A percentile compares a stretch with the other conserved stretches of the same genome.
Conservation (phyloP, 2,113 vertebrate genomes). For the Podiceps cristatus region DNA sequence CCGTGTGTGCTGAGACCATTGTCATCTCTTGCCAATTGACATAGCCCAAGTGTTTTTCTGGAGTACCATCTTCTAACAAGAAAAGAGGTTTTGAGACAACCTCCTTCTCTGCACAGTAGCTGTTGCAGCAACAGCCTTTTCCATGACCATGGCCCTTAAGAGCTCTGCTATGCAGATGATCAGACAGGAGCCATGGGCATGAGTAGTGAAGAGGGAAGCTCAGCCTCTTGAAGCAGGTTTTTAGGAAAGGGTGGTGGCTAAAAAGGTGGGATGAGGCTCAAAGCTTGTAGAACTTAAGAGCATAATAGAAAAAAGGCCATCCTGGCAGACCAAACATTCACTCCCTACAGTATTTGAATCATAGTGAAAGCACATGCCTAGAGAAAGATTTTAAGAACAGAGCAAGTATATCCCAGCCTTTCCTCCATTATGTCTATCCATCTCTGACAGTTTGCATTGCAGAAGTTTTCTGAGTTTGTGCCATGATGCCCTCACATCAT, state of each 20-base stretch:
- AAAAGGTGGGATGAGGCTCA: background rate
- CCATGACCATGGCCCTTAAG: background rate
- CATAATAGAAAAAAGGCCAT: background rate
- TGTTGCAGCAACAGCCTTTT: background rate
- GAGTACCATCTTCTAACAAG: background rate
- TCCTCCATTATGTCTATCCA: background rate
- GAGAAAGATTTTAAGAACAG: background rate
- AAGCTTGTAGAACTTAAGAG: background rate
- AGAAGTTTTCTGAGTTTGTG: background rate
- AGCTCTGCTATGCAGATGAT: background rate
- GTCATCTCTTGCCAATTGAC: background rate
- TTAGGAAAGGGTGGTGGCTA: background rate
- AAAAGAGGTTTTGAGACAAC: background rate
- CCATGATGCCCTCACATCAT: background rate
- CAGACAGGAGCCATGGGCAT: background rate
- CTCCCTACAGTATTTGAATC: background rate
- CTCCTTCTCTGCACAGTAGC: background rate
- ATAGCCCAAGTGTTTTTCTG: background rate
- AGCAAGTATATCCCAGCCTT: background rate
- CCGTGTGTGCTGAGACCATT: background rate
- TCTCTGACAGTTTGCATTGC: background rate
- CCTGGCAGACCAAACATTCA: background rate
- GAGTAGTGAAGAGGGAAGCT: background rate
- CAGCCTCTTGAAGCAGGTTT: background rate
- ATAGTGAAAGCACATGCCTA: background rate